Evolutionary conservation across 2,888 invertebrate genomes (phyloP).

Genomic region (Pediacus dermestoides): DNA sequence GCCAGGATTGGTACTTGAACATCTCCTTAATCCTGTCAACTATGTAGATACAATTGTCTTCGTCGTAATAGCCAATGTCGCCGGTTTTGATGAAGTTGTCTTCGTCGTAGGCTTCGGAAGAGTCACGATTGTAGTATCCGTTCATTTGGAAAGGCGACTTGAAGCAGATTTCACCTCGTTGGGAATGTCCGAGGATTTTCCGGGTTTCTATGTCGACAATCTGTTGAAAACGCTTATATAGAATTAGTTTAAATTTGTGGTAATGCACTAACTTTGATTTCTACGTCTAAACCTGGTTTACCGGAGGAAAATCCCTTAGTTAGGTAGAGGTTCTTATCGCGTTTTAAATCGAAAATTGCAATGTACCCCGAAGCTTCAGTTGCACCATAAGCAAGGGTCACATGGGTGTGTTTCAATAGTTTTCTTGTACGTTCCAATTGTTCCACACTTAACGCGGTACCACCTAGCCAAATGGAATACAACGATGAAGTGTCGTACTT

Average conservation of each 20-base stretch:
- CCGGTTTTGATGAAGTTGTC: conserved; percentile 53
- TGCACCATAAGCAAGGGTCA: conserved; percentile 46
- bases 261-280: conserved; percentile 16
- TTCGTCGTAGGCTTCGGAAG: conserved; percentile 44
- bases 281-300: conserved; percentile 10
- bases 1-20: conserved; percentile 48
- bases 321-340: too few relatives aligned
- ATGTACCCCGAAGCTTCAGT: conserved; percentile 44
- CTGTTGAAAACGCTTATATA: conserved; percentile 41
- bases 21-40: conserved; percentile 51
- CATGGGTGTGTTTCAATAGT: conserved; percentile 41
- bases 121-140: conserved; percentile 52
- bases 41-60: conserved; percentile 48
- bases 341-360: conserved; percentile 16
- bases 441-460: conserved; percentile 24
- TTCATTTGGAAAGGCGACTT: conserved; percentile 44
- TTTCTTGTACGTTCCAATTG: conserved; percentile 25
- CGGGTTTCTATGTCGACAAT: conserved; percentile 50
- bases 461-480: conserved; percentile 25
- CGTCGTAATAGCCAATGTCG: conserved; percentile 52
- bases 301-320: too few relatives aligned
- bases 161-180: conserved; percentile 53
- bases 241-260: conserved; percentile 1
- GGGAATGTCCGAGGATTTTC: conserved; percentile 50
- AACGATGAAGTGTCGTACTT: conserved; percentile 25